A percentile compares a stretch with the other conserved stretches of the same genome.
These are phyloP conservation scores for Deilephila elpenor DNA, from an alignment of 2,888 invertebrate species.

Conservation along the genomic window DNA sequence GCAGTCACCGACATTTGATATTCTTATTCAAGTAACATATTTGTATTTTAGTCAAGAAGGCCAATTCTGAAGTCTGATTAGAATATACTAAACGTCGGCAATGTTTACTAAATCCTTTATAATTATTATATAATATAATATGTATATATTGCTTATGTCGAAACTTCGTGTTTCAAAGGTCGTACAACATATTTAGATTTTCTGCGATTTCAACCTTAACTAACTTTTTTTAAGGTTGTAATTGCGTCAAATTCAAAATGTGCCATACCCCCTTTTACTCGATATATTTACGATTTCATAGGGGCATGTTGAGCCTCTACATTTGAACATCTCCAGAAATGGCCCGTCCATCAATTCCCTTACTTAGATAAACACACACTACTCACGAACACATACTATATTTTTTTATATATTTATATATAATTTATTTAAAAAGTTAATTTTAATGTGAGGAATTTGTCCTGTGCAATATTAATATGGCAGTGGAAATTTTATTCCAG, in stretches of 20 bases:
- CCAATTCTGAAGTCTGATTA: not conserved
- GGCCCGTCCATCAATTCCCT: not conserved
- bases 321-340: conserved; percentile 1
- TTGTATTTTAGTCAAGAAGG: not conserved
- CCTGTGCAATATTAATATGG: conserved; percentile 48
- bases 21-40: conserved; percentile 6
- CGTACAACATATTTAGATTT: no score
- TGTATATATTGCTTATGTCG: no score
- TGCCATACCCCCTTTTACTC: not conserved
- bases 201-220: no score
- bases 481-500: conserved; percentile 40
- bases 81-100: not conserved
- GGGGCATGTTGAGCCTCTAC: not conserved
- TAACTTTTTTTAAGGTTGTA: no score
- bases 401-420: conserved; percentile 40
- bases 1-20: conserved; percentile 6
- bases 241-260: not conserved
- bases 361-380: conserved; percentile 13
- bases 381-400: conserved; percentile 33
- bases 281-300: not conserved
- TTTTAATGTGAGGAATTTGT: conserved; percentile 48
- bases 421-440: conserved; percentile 43
- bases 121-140: not conserved
- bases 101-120: not conserved
- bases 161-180: no score